These are phyloP conservation scores for Sceloporus undulatus DNA, from an alignment of 2,113 vertebrate species.

Conservation along the genomic window DNA sequence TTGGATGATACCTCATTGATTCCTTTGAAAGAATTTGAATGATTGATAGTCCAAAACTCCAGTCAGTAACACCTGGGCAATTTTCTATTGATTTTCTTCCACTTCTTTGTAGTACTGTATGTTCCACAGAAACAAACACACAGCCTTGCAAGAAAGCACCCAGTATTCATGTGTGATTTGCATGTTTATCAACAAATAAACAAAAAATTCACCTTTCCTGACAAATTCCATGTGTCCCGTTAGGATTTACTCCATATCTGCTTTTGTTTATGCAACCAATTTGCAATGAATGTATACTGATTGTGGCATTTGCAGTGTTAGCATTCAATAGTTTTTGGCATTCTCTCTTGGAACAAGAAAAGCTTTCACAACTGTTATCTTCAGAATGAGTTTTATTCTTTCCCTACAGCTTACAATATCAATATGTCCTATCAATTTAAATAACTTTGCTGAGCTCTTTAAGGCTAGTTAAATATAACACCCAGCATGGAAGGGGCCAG, in stretches of 20 bases:
- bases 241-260: neutral
- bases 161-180: neutral
- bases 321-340: neutral
- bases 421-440: neutral
- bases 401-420: neutral
- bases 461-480: conserved; percentile 22
- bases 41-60: neutral
- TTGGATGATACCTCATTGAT: neutral
- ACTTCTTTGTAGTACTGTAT: neutral
- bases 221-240: neutral
- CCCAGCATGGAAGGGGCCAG: neutral
- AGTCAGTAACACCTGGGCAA: neutral
- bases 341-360: neutral
- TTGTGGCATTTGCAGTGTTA: neutral
- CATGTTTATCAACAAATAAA: neutral
- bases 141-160: neutral
- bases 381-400: neutral
- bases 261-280: conserved; percentile 9
- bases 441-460: neutral
- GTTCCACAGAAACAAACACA: neutral
- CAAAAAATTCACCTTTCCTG: neutral
- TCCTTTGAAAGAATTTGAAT: neutral
- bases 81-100: neutral
- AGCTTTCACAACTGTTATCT: conserved; percentile 6
- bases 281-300: neutral